phyloP scores from a whole-genome alignment of 2,888 invertebrate genomes.

The Myopa testacea region DNA sequence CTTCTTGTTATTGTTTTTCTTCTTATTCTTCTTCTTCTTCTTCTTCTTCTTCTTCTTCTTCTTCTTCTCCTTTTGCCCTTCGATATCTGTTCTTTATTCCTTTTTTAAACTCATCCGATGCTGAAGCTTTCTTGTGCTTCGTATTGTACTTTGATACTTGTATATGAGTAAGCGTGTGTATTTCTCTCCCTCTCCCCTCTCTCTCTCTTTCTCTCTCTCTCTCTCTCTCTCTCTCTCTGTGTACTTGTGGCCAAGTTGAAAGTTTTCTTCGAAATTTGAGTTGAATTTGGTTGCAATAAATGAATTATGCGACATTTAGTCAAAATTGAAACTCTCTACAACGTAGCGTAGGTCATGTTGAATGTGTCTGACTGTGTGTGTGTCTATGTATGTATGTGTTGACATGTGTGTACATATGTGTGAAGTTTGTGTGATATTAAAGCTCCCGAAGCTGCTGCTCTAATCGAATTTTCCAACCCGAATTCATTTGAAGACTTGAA shows the following conservation, averaged over 20 bases:
- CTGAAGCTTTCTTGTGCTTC: slow-evolving; percentile 1
- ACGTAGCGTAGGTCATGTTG: background rate
- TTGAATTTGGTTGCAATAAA: slow-evolving; percentile 51
- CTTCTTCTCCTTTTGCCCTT: background rate
- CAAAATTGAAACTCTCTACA: slow-evolving; percentile 51
- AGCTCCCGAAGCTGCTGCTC: slow-evolving; percentile 16
- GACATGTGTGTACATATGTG: background rate
- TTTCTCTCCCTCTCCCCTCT: too few relatives aligned
- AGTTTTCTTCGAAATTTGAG: slow-evolving; percentile 26
- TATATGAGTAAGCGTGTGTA: background rate
- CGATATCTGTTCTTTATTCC: background rate
- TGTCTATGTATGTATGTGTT: background rate
- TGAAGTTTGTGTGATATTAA: background rate
- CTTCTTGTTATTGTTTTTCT: background rate
- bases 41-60: background rate
- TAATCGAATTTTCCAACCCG: slow-evolving; percentile 42
- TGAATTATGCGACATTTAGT: slow-evolving; percentile 66
- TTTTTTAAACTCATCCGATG: slow-evolving; percentile 6
- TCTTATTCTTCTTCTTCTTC: background rate
- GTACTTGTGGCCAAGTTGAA: slow-evolving; percentile 36
- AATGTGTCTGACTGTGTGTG: background rate
- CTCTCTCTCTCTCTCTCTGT: slow-evolving; percentile 23
- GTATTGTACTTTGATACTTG: background rate
- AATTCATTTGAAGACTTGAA: background rate
- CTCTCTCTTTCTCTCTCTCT: background rate